A percentile compares a stretch with the other conserved stretches of the same genome.
Conservation (phyloP, 2,113 vertebrate genomes). For the Centropus unirufus region DNA sequence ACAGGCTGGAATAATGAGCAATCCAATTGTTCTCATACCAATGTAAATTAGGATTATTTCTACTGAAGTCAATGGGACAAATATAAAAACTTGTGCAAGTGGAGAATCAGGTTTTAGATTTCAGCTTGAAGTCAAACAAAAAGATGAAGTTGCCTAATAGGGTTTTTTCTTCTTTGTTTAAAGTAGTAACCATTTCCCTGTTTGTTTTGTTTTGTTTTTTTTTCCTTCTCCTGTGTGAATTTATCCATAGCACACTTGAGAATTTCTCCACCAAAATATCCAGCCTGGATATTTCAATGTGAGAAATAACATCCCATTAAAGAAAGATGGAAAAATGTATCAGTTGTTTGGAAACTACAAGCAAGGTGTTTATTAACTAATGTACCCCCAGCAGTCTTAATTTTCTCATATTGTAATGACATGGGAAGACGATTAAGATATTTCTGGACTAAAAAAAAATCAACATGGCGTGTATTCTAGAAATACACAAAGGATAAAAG, state of each 20-base stretch:
- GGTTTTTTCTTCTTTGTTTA: not conserved
- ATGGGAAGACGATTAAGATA: conserved; percentile 9
- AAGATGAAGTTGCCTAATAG: not conserved
- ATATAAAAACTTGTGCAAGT: conserved; percentile 5
- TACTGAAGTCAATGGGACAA: not conserved
- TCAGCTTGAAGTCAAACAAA: not conserved
- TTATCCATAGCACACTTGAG: not conserved
- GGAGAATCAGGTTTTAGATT: not conserved
- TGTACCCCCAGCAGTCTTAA: not conserved
- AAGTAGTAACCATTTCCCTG: not conserved
- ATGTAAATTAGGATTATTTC: conserved; percentile 23
- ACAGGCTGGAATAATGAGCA: not conserved
- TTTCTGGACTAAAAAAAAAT: not conserved
- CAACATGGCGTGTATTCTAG: not conserved
- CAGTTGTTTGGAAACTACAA: not conserved
- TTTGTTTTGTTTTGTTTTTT: too few relatives aligned
- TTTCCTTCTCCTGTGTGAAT: not conserved
- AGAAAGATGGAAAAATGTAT: not conserved
- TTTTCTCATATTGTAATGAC: conserved; percentile 17
- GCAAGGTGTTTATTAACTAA: not conserved
- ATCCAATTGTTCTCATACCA: not conserved
- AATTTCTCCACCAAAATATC: not conserved
- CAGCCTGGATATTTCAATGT: not conserved
- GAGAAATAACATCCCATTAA: conserved; percentile 18
- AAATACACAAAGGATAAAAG: conserved; percentile 7